A percentile compares a stretch with the other conserved stretches of the same genome.
These are phyloP conservation scores for Diachrysia chrysitis DNA, from an alignment of 2,888 invertebrate species.

Conservation along the genomic window DNA sequence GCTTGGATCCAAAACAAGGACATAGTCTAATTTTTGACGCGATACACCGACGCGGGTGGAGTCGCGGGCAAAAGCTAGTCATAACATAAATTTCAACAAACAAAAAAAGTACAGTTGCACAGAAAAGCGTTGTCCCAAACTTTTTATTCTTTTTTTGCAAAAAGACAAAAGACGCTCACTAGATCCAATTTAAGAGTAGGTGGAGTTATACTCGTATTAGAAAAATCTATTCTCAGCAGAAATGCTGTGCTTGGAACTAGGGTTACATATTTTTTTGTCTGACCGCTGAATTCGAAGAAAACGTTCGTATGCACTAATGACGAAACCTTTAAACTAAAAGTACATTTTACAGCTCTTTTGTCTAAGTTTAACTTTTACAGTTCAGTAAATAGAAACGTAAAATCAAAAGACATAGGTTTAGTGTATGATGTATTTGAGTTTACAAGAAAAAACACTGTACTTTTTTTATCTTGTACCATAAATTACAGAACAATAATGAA, in stretches of 20 bases:
- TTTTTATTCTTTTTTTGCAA: neutral
- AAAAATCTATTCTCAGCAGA: slow-evolving; percentile 4
- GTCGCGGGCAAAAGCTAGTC: no score
- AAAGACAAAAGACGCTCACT: neutral
- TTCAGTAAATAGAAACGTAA: neutral
- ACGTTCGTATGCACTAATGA: neutral
- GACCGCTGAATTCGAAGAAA: neutral
- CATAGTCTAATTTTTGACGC: no score
- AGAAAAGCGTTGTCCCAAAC: neutral
- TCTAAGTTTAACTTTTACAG: neutral
- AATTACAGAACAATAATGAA: neutral
- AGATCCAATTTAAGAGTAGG: neutral
- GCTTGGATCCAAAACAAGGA: no score
- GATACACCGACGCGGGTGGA: no score
- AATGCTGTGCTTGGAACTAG: neutral
- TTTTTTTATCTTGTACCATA: neutral
- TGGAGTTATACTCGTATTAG: neutral
- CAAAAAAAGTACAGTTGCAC: slow-evolving; percentile 8
- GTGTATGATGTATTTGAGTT: neutral
- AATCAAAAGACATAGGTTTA: neutral
- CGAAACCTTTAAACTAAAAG: slow-evolving; percentile 2
- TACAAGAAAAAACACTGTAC: no score
- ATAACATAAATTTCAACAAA: neutral
- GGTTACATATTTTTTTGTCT: slow-evolving; percentile 4
- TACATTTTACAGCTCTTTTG: neutral